Evolutionary conservation across 1,140 invertebrate genomes (phyloP).

Genomic region (Papilio polyxenes): DNA sequence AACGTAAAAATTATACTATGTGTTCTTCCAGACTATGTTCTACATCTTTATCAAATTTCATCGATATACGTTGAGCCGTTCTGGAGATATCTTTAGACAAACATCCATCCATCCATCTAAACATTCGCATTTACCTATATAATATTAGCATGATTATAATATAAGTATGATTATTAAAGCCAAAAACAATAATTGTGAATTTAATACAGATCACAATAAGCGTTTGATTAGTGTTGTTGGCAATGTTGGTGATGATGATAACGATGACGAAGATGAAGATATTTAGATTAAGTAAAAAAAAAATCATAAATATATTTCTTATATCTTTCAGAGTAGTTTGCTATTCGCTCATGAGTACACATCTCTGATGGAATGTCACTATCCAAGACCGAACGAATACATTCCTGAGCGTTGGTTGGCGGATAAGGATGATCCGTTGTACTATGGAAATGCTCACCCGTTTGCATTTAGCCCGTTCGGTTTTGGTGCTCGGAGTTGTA

Average conservation of each 20-base stretch:
- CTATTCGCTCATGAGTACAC: constrained; percentile 1
- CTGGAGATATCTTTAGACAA: too few relatives aligned
- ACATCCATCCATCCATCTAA: too few relatives aligned
- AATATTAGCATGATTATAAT: too few relatives aligned
- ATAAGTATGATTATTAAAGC: too few relatives aligned
- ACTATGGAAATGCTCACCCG: constrained; percentile 77
- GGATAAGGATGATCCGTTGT: constrained; percentile 62
- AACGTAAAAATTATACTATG: too few relatives aligned
- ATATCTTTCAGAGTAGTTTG: neutral
- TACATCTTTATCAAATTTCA: too few relatives aligned
- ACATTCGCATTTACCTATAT: too few relatives aligned
- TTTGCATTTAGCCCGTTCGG: constrained; percentile 83
- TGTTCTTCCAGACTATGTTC: too few relatives aligned
- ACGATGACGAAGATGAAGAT: neutral
- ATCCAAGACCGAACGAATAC: constrained; percentile 31
- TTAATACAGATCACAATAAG: too few relatives aligned
- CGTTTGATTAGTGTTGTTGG: neutral
- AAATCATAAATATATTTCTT: neutral
- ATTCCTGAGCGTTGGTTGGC: constrained; percentile 52
- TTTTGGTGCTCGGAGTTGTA: constrained; percentile 82
- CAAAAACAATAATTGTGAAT: too few relatives aligned
- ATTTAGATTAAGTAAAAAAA: neutral
- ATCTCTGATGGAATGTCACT: constrained; percentile 32
- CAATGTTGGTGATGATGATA: neutral
- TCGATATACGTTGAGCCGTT: too few relatives aligned